phyloP scores from a whole-genome alignment of 2,113 vertebrate genomes.

The Antechinus stuartii region DNA sequence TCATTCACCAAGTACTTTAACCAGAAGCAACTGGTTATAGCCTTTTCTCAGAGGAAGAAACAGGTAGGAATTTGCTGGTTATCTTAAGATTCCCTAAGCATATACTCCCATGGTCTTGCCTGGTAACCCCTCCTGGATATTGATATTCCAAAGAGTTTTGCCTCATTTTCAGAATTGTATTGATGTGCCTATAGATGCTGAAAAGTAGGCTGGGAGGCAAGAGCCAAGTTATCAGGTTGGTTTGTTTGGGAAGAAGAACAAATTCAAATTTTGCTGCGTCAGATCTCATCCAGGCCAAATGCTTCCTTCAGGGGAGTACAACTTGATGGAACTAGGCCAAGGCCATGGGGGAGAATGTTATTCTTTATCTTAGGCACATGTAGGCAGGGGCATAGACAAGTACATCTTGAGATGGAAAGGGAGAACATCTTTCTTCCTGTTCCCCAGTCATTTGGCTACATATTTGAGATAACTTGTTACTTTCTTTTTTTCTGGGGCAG shows the following conservation, averaged over 20 bases:
- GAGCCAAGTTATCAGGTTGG: neutral
- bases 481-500: neutral
- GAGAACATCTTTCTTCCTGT: neutral
- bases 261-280: neutral
- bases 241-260: neutral
- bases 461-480: neutral
- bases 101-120: neutral
- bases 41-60: neutral
- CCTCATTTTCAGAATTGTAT: neutral
- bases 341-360: neutral
- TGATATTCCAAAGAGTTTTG: neutral
- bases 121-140: neutral
- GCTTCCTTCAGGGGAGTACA: neutral
- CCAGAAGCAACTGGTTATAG: neutral
- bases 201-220: neutral
- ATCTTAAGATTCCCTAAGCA: neutral
- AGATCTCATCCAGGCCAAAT: neutral
- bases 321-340: neutral
- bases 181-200: neutral
- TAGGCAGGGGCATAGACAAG: neutral
- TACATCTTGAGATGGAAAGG: neutral
- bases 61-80: neutral
- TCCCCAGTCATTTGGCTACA: neutral
- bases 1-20: neutral
- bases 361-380: neutral